A percentile compares a stretch with the other conserved stretches of the same genome.
Conservation (phyloP, 2,113 vertebrate species). For the Amphiprion percula region DNA sequence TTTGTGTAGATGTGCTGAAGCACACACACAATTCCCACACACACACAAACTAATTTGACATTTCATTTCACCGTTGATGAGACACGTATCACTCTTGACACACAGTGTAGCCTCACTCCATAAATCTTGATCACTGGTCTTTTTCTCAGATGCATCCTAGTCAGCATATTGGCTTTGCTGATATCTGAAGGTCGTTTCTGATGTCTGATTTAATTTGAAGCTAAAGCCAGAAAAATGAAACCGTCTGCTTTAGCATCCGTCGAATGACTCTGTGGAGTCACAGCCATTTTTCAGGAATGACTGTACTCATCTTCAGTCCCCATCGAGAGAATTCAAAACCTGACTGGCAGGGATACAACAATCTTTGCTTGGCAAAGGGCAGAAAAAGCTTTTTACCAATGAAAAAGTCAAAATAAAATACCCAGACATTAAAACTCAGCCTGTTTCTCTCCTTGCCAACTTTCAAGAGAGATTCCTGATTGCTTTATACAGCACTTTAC, state of each 20-base stretch:
- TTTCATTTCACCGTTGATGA: slow-evolving; percentile 68
- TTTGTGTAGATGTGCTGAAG: slow-evolving; percentile 31
- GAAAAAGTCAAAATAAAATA: slow-evolving; percentile 68
- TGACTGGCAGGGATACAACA: slow-evolving; percentile 57
- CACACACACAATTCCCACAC: not conserved
- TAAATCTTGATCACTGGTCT: slow-evolving; percentile 69
- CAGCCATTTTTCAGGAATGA: slow-evolving; percentile 46
- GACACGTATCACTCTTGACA: slow-evolving; percentile 66
- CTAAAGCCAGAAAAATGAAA: slow-evolving; percentile 67
- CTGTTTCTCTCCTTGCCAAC: slow-evolving; percentile 61
- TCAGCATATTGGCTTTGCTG: slow-evolving; percentile 56
- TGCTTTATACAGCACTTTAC: slow-evolving; percentile 75
- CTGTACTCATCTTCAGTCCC: slow-evolving; percentile 51
- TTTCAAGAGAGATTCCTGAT: slow-evolving; percentile 69
- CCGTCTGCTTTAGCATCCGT: slow-evolving; percentile 53
- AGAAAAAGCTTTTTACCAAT: slow-evolving; percentile 76
- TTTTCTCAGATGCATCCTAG: slow-evolving; percentile 58
- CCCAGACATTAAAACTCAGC: slow-evolving; percentile 49
- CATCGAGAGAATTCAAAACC: slow-evolving; percentile 56
- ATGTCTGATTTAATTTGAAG: slow-evolving; percentile 71
- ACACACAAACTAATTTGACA: slow-evolving; percentile 62
- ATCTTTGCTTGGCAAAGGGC: slow-evolving; percentile 70
- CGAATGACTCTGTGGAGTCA: slow-evolving; percentile 27
- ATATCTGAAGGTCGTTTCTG: slow-evolving; percentile 75
- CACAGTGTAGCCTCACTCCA: slow-evolving; percentile 51